These are phyloP conservation scores for Florisuga fusca DNA, from an alignment of 2,797 vertebrate genomes.

Conservation along the genomic window DNA sequence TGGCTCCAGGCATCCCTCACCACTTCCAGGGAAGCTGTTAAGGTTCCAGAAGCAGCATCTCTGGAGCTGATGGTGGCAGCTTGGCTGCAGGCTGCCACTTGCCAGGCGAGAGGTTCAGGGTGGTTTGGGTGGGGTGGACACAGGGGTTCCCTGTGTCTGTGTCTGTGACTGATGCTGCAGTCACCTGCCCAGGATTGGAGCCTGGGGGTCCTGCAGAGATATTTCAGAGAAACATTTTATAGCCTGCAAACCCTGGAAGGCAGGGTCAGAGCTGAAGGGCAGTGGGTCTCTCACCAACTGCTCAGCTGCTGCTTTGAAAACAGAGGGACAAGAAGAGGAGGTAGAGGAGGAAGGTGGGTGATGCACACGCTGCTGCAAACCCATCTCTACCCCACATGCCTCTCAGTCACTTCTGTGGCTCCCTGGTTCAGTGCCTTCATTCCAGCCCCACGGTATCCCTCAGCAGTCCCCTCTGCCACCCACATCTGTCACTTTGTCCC, in stretches of 20 bases:
- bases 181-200: neutral
- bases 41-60: neutral
- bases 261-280: neutral
- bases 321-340: neutral
- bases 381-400: fast-evolving
- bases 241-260: neutral
- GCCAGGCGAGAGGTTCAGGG: neutral
- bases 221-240: neutral
- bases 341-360: neutral
- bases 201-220: neutral
- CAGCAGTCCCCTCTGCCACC: neutral
- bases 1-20: fast-evolving
- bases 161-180: neutral
- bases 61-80: fast-evolving
- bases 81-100: neutral
- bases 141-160: fast-evolving
- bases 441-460: fast-evolving
- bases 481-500: neutral
- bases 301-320: neutral
- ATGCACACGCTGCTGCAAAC: neutral
- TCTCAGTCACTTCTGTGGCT: neutral
- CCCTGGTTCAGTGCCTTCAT: neutral
- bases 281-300: neutral
- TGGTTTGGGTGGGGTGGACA: neutral
- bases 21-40: neutral